Evolutionary conservation across 30 jellyfish, hydroid and myxozoan species (phyloP).

Genomic region (Nemopilema nomurai): DNA sequence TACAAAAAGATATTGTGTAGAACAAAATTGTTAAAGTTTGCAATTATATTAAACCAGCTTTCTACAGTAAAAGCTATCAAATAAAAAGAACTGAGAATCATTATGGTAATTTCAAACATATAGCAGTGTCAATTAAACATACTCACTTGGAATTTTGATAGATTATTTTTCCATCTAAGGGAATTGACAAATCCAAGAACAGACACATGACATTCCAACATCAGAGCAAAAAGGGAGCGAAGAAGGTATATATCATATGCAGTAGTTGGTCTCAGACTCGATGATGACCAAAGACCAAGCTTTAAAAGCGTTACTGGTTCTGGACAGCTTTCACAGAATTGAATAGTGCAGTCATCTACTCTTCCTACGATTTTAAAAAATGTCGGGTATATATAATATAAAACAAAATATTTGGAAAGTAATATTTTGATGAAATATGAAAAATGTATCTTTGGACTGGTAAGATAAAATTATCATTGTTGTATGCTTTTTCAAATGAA

Average conservation of each 20-base stretch:
- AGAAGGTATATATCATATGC: constrained; percentile 11
- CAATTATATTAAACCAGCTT: neutral
- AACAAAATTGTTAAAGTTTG: neutral
- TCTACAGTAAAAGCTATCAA: neutral
- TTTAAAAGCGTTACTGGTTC: constrained; percentile 15
- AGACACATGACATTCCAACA: too few species aligned
- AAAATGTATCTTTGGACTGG: neutral
- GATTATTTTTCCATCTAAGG: constrained; percentile 22
- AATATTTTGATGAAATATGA: neutral
- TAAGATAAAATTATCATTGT: neutral
- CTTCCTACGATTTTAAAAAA: constrained; percentile 5
- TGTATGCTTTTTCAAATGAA: neutral
- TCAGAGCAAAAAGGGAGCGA: too few species aligned
- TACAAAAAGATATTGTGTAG: neutral
- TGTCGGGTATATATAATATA: neutral
- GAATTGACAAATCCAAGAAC: constrained; percentile 36
- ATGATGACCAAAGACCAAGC: constrained; percentile 41
- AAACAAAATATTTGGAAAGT: too few species aligned
- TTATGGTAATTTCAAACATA: neutral
- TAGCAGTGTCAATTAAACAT: neutral
- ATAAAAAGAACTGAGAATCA: neutral
- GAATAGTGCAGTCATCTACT: constrained; percentile 17
- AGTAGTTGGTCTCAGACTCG: constrained; percentile 26
- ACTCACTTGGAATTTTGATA: constrained; percentile 32
- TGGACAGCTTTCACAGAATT: constrained; percentile 17